A percentile compares a stretch with the other conserved stretches of the same genome.
phyloP scores from a whole-genome alignment of 2,113 vertebrate species.

The Sturnira hondurensis region DNA sequence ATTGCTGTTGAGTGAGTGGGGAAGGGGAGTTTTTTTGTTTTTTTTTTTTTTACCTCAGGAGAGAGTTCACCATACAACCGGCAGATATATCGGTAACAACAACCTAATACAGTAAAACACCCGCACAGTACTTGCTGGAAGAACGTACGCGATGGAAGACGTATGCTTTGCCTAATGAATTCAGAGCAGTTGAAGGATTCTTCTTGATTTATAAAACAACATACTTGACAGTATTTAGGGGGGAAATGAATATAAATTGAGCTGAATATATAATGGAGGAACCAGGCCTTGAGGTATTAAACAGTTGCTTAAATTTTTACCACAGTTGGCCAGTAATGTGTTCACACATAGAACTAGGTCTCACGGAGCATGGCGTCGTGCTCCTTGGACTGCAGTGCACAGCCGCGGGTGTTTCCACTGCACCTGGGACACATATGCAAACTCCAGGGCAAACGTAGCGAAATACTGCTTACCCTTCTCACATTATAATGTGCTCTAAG shows the following conservation, averaged over 20 bases:
- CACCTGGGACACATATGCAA: background rate
- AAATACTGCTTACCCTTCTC: background rate
- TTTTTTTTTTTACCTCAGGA: background rate
- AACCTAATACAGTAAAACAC: background rate
- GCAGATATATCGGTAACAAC: background rate
- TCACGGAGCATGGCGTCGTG: background rate
- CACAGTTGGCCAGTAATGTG: background rate
- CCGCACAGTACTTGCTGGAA: background rate
- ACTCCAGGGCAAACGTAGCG: background rate
- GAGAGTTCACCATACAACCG: background rate
- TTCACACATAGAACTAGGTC: background rate
- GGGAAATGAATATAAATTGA: background rate
- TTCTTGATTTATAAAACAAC: background rate
- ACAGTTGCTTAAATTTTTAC: background rate
- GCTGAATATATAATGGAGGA: background rate
- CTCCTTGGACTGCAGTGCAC: background rate
- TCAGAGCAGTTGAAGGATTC: background rate
- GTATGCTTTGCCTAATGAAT: background rate
- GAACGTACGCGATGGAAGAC: background rate
- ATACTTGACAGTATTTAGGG: background rate
- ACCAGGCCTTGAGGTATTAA: background rate
- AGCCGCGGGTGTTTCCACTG: background rate
- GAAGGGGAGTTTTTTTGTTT: background rate
- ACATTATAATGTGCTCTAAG: background rate
- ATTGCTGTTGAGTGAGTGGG: background rate